These are phyloP conservation scores for Actinia tenebrosa DNA, from an alignment of 64 coral and sea anemone genomes.

Conservation along the genomic window DNA sequence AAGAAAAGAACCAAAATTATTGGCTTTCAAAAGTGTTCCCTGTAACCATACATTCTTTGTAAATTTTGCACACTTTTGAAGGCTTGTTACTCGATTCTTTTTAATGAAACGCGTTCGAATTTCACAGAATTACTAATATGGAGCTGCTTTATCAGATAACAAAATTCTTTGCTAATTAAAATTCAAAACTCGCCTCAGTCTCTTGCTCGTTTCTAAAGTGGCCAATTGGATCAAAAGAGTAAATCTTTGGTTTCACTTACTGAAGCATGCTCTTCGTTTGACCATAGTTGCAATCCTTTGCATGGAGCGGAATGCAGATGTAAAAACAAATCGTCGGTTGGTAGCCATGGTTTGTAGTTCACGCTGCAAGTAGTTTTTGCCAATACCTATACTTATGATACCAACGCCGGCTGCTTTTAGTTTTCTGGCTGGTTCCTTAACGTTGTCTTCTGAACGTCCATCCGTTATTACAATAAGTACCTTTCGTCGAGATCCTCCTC, in stretches of 20 bases:
- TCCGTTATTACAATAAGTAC: constrained; percentile 49
- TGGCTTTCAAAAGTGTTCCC: too few species aligned
- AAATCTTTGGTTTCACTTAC: not conserved
- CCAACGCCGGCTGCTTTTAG: constrained; percentile 13
- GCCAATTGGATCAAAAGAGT: too few species aligned
- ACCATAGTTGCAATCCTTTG: constrained; percentile 14
- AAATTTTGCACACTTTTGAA: too few species aligned
- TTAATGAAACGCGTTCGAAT: too few species aligned
- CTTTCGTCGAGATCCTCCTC: constrained; percentile 1
- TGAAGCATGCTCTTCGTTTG: constrained; percentile 10
- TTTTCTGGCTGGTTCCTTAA: constrained; percentile 14
- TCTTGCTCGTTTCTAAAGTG: too few species aligned
- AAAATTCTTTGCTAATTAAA: too few species aligned
- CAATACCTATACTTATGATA: constrained; percentile 37
- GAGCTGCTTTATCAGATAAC: too few species aligned
- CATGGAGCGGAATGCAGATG: constrained; percentile 29
- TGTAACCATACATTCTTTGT: too few species aligned
- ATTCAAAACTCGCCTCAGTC: too few species aligned
- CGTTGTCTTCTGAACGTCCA: constrained; percentile 27
- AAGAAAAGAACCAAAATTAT: too few species aligned
- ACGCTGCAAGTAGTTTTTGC: not conserved
- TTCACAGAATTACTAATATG: too few species aligned
- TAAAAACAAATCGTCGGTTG: constrained; percentile 30
- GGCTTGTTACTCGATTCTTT: too few species aligned
- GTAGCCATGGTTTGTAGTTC: constrained; percentile 35